phyloP scores from a whole-genome alignment of 2,113 vertebrate genomes.

The Semnopithecus entellus region DNA sequence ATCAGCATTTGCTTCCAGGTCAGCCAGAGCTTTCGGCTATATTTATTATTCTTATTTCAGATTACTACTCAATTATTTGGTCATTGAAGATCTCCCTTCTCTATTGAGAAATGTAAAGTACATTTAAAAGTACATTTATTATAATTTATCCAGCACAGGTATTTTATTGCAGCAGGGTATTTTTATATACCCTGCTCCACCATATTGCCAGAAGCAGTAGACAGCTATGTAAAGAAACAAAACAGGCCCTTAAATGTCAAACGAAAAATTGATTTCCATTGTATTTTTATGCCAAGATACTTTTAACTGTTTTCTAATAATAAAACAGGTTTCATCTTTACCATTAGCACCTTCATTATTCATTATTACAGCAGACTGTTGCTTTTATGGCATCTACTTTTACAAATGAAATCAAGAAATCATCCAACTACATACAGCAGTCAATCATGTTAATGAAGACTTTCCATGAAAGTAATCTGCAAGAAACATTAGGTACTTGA shows the following conservation, averaged over 20 bases:
- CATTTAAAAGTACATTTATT: neutral
- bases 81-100: neutral
- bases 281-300: slow-evolving; percentile 41
- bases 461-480: slow-evolving; percentile 58
- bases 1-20: neutral
- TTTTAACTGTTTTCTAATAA: slow-evolving; percentile 55
- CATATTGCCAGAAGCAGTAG: neutral
- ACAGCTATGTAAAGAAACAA: slow-evolving; percentile 16
- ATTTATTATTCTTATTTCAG: slow-evolving; percentile 36
- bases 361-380: slow-evolving; percentile 13
- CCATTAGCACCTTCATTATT: slow-evolving; percentile 38
- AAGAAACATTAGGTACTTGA: slow-evolving; percentile 52
- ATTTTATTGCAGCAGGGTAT: neutral
- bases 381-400: slow-evolving; percentile 56
- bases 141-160: neutral
- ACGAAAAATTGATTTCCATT: neutral
- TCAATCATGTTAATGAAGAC: slow-evolving; percentile 54
- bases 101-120: slow-evolving; percentile 25
- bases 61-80: neutral
- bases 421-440: slow-evolving; percentile 48
- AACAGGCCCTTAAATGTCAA: slow-evolving; percentile 22
- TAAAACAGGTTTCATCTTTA: slow-evolving; percentile 60
- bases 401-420: slow-evolving; percentile 63
- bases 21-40: slow-evolving; percentile 10
- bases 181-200: neutral